phyloP scores from a whole-genome alignment of 2,797 vertebrate species.

The Cyprinodon diabolis region DNA sequence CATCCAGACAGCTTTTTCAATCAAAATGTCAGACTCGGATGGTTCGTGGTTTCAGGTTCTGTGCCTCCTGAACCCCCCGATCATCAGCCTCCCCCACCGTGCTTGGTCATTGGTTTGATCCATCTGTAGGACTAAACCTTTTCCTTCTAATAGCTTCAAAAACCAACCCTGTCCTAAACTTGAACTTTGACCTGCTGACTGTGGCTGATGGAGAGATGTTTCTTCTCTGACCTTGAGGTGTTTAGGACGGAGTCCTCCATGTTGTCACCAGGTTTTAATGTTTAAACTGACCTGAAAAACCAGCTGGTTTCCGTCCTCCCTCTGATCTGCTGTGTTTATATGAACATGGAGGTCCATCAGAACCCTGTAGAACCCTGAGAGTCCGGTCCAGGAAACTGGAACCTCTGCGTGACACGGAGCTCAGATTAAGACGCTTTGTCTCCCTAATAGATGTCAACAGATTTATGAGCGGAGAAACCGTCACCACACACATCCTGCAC shows the following conservation, averaged over 20 bases:
- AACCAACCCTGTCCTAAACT: neutral
- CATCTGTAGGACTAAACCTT: too few species aligned
- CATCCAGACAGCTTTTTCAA: too few species aligned
- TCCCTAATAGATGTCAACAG: neutral
- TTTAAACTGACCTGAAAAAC: neutral
- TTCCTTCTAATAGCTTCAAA: neutral
- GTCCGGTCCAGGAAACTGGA: neutral
- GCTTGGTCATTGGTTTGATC: too few species aligned
- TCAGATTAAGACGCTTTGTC: neutral
- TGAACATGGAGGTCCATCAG: too few species aligned
- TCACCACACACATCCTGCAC: constrained; percentile 25
- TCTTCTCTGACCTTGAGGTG: neutral
- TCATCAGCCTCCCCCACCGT: too few species aligned
- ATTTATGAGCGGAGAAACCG: neutral
- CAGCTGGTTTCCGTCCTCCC: neutral
- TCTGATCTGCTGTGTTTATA: neutral
- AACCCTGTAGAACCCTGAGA: neutral
- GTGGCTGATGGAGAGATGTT: neutral
- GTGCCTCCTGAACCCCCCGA: too few species aligned
- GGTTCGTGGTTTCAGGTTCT: too few species aligned
- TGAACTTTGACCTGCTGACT: neutral
- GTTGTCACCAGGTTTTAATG: neutral
- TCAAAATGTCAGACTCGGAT: too few species aligned
- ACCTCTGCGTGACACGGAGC: neutral
- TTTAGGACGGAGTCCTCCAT: neutral